Conservation (phyloP, 2,797 vertebrate genomes). For the Muraenolepis orangiensis region DNA sequence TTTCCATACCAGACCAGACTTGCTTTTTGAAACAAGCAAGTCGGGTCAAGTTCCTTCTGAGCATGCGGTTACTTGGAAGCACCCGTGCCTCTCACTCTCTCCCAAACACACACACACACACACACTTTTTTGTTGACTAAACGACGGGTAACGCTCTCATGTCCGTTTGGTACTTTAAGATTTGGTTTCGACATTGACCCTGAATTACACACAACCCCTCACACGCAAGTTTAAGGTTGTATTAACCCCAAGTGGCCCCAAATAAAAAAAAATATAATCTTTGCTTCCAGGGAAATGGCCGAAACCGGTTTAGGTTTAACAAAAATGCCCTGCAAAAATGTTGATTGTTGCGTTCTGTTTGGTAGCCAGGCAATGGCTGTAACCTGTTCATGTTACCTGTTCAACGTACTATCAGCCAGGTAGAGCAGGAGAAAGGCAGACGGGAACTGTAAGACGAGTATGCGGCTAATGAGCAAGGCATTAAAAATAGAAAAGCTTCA, state of each 20-base stretch:
- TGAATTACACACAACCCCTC: neutral
- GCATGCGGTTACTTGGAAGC: constrained; percentile 11
- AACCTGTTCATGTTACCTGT: neutral
- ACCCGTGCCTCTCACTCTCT: neutral
- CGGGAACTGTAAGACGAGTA: constrained; percentile 58
- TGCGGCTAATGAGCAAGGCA: constrained; percentile 43
- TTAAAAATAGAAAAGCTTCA: constrained; percentile 64
- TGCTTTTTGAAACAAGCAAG: constrained; percentile 48
- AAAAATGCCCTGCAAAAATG: neutral
- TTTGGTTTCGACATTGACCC: neutral
- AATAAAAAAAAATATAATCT: neutral
- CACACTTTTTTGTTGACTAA: neutral
- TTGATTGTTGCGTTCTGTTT: neutral
- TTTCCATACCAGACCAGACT: constrained; percentile 41
- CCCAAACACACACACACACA: neutral
- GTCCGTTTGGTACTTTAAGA: neutral
- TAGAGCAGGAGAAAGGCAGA: constrained; percentile 38
- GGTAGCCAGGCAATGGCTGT: neutral
- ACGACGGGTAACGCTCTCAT: neutral
- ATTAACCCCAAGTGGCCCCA: neutral
- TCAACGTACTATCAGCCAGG: constrained; percentile 3
- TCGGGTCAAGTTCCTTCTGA: constrained; percentile 53
- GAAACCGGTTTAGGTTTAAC: neutral
- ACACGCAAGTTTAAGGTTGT: neutral
- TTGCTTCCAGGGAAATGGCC: neutral